phyloP scores from a whole-genome alignment of 2,797 vertebrate genomes.

The Bucorvus abyssinicus region DNA sequence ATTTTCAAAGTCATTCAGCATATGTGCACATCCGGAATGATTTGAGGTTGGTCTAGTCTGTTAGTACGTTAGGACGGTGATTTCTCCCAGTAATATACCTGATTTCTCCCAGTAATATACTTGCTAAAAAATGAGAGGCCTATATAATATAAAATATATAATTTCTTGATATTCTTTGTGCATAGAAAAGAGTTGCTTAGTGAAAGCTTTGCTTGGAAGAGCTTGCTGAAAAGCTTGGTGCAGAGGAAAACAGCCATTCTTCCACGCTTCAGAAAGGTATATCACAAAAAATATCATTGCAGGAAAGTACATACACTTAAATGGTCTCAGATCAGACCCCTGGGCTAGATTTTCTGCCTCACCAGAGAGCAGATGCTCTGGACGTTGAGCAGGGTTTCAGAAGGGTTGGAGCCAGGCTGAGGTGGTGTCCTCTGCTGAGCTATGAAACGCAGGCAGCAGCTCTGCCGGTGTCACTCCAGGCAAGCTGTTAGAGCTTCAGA shows the following conservation, averaged over 20 bases:
- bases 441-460: not conserved
- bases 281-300: not conserved
- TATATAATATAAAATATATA: not conserved
- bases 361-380: not conserved
- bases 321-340: not conserved
- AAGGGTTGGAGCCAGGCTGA: not conserved
- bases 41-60: not conserved
- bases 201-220: not conserved
- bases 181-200: not conserved
- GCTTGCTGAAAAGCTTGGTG: not conserved
- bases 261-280: not conserved
- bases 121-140: not conserved
- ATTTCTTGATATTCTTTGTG: not conserved
- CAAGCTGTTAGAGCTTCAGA: not conserved
- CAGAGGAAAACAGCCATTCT: not conserved
- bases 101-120: not conserved
- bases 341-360: not conserved
- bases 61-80: not conserved
- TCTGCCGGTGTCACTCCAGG: rapidly evolving
- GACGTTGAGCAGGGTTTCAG: not conserved
- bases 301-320: not conserved
- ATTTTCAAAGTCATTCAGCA: not conserved
- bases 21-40: not conserved
- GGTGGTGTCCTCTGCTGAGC: not conserved
- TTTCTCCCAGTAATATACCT: not conserved